Percentiles rank a stretch among this genome's conserved stretches.
Conservation (phyloP, 2,888 invertebrate genomes). For the Microctonus hyperodae region DNA sequence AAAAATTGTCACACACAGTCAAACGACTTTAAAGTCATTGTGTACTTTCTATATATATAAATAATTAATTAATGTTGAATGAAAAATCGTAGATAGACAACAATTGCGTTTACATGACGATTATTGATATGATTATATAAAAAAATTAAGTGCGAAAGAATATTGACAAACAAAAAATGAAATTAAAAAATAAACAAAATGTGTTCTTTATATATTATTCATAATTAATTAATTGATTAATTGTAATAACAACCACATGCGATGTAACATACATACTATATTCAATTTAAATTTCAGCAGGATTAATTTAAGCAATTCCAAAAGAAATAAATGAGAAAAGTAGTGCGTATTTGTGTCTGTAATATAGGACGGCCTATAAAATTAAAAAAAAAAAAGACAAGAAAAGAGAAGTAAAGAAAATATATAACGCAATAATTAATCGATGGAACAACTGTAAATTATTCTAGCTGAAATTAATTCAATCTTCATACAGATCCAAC, state of each 20-base stretch:
- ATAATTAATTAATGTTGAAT: background rate
- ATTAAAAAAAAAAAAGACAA: background rate
- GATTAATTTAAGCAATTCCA: background rate
- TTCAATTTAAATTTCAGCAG: background rate
- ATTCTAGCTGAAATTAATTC: background rate
- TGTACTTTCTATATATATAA: background rate
- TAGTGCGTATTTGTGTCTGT: background rate
- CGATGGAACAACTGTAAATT: background rate
- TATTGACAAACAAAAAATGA: constrained; percentile 2
- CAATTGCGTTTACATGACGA: background rate
- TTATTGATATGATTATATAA: constrained; percentile 31
- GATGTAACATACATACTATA: background rate
- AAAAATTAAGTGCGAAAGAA: constrained; percentile 13
- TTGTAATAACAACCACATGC: background rate
- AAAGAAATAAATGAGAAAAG: background rate
- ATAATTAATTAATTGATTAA: constrained; percentile 1
- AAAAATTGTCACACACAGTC: background rate
- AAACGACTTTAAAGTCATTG: background rate
- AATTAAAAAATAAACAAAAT: constrained; percentile 20
- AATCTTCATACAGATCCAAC: background rate
- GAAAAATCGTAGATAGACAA: background rate
- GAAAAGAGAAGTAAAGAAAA: background rate
- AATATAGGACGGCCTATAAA: background rate
- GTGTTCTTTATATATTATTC: background rate
- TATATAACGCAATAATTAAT: background rate